phyloP scores from a whole-genome alignment of 2,113 vertebrate species.

The Callaeas wilsoni region DNA sequence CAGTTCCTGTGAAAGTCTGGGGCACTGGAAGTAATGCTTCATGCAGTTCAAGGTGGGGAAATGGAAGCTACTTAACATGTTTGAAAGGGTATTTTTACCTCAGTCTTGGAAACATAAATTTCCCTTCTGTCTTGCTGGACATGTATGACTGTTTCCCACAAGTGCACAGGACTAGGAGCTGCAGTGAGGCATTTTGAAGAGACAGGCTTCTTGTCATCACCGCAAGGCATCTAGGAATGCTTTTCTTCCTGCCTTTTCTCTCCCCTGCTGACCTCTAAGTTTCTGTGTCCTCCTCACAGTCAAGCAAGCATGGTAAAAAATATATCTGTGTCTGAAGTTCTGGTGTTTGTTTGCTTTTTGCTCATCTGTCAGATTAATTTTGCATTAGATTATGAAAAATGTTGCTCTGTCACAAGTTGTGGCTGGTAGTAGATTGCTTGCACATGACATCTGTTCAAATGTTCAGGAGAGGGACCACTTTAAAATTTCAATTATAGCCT shows the following conservation, averaged over 20 bases:
- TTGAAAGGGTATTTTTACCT: not conserved
- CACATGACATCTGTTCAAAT: not conserved
- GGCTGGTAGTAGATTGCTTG: not conserved
- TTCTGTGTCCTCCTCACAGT: not conserved
- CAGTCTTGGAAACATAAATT: not conserved
- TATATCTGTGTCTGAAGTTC: fast-evolving
- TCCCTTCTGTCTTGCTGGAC: not conserved
- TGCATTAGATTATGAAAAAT: not conserved
- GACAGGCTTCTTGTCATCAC: not conserved
- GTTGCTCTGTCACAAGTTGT: not conserved
- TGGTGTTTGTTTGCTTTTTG: not conserved
- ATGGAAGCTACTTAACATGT: not conserved
- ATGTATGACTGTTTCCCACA: not conserved
- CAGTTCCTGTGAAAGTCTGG: not conserved
- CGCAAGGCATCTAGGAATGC: not conserved
- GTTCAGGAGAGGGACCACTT: not conserved
- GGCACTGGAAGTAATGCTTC: not conserved
- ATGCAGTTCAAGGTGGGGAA: not conserved
- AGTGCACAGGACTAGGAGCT: not conserved
- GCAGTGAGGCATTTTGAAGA: not conserved
- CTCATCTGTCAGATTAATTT: not conserved
- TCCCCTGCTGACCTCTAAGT: not conserved
- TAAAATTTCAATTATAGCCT: not conserved
- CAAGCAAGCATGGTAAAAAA: not conserved
- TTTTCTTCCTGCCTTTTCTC: not conserved